Percentiles rank a stretch among this genome's conserved stretches.
Conservation (phyloP, 2,113 vertebrate species). For the Syngnathus floridae region DNA sequence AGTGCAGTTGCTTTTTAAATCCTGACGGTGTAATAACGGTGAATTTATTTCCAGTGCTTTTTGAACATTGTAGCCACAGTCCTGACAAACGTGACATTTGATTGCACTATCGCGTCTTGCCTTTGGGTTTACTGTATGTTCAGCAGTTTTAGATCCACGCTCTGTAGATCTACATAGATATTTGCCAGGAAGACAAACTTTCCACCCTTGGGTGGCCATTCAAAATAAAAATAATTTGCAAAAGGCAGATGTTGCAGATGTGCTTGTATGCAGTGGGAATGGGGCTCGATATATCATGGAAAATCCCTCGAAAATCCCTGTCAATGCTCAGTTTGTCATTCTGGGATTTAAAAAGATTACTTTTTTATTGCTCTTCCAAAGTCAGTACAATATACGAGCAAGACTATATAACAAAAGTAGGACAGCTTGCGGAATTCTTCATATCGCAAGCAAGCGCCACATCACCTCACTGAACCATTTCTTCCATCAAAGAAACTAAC, state of each 20-base stretch:
- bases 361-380: not conserved
- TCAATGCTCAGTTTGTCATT: conserved; percentile 13
- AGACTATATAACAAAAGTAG: conserved; percentile 4
- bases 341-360: conserved; percentile 12
- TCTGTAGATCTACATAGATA: conserved; percentile 23
- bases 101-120: not conserved
- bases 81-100: not conserved
- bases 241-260: conserved; percentile 16
- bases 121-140: conserved; percentile 23
- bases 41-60: not conserved
- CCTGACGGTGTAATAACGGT: not conserved
- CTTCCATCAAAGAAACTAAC: not conserved
- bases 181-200: conserved; percentile 43
- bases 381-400: not conserved
- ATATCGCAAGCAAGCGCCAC: not conserved
- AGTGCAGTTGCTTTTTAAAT: not conserved
- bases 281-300: conserved; percentile 1
- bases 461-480: conserved; percentile 1
- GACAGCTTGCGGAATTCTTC: not conserved
- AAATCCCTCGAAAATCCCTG: conserved; percentile 11
- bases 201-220: conserved; percentile 37
- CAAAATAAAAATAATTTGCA: conserved; percentile 33
- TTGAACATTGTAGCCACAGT: not conserved
- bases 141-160: conserved; percentile 11
- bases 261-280: not conserved